Percentiles rank a stretch among this genome's conserved stretches.
Evolutionary conservation across 1,140 invertebrate species (phyloP).

Genomic region (Piezodorus guildinii): DNA sequence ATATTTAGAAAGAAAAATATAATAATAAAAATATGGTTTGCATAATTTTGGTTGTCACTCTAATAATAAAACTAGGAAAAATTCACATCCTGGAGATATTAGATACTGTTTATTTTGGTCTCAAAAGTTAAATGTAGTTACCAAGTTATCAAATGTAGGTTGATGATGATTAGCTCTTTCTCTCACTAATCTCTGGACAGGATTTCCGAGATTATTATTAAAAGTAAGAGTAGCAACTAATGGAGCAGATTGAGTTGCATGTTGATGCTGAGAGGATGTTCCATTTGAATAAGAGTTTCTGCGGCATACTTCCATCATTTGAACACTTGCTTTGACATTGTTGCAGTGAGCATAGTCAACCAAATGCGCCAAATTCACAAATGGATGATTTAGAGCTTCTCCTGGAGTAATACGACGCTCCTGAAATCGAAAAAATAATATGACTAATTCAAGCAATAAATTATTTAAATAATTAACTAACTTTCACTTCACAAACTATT

Average conservation of each 20-base stretch:
- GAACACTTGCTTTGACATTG: constrained; percentile 87
- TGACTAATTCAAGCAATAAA: background rate
- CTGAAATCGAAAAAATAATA: constrained; percentile 35
- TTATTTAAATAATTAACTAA: no score
- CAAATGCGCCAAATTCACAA: constrained; percentile 84
- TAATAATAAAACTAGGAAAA: no score
- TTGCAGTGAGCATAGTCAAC: constrained; percentile 94
- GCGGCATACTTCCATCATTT: constrained; percentile 89
- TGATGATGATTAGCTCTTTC: constrained; percentile 25
- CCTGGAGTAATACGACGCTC: constrained; percentile 88
- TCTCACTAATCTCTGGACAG: constrained; percentile 37
- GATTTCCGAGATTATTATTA: constrained; percentile 60
- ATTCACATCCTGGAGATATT: no score
- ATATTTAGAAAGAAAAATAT: no score
- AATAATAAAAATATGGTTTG: no score
- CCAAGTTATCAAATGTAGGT: constrained; percentile 47
- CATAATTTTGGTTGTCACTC: no score
- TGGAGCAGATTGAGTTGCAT: constrained; percentile 47
- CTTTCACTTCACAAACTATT: no score
- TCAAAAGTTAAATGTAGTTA: constrained; percentile 23
- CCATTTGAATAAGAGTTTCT: constrained; percentile 47
- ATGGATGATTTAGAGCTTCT: constrained; percentile 89
- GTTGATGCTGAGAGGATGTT: constrained; percentile 40
- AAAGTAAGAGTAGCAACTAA: constrained; percentile 75
- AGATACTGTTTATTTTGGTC: no score